These are phyloP conservation scores for Tetramorium alpestre DNA, from an alignment of 1,140 invertebrate species.

Conservation along the genomic window DNA sequence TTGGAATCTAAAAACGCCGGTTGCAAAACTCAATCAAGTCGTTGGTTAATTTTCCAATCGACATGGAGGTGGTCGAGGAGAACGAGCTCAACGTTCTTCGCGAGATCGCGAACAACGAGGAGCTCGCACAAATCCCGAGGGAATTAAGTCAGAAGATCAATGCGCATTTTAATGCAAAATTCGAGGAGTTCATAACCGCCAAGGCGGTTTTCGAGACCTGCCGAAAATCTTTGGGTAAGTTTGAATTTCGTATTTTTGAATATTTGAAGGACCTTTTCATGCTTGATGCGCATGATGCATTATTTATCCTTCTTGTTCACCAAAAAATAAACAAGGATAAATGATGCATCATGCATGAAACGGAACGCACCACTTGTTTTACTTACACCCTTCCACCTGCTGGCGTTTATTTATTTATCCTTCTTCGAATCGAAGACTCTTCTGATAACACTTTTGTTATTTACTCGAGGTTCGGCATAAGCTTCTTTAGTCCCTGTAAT, in stretches of 20 bases:
- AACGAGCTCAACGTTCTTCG: slow-evolving; percentile 77
- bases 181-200: slow-evolving; percentile 89
- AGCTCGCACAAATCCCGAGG: slow-evolving; percentile 84
- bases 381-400: neutral
- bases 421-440: neutral
- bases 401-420: neutral
- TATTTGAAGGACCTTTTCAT: neutral
- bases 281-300: too few species aligned
- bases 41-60: neutral
- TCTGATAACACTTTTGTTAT: neutral
- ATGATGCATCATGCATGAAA: too few species aligned
- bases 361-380: neutral
- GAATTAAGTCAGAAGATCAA: slow-evolving; percentile 87
- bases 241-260: slow-evolving; percentile 7
- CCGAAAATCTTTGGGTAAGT: slow-evolving; percentile 87
- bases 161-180: slow-evolving; percentile 87
- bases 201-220: slow-evolving; percentile 89
- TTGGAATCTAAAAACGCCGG: neutral
- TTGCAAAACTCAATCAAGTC: neutral
- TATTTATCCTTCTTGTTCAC: too few species aligned
- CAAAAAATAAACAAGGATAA: too few species aligned
- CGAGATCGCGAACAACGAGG: slow-evolving; percentile 80
- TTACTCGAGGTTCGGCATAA: neutral
- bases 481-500: neutral
- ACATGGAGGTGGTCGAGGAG: slow-evolving; percentile 79